phyloP scores from a whole-genome alignment of 2,888 invertebrate species.

The Drosophila atripex region DNA sequence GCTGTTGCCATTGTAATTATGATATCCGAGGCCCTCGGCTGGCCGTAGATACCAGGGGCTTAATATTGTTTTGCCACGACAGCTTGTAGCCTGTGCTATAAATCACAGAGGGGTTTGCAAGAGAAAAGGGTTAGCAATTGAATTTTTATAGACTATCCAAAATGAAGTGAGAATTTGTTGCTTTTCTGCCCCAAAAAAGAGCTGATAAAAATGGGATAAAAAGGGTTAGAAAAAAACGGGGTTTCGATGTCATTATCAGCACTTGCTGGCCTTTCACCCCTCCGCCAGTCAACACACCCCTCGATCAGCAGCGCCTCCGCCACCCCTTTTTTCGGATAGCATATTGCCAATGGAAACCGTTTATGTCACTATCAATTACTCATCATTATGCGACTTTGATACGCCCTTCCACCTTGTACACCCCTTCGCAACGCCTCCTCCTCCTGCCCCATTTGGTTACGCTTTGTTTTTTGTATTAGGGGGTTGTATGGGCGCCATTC shows the following conservation, averaged over 20 bases:
- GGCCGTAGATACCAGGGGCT: constrained; percentile 77
- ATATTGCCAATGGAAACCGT: constrained; percentile 51
- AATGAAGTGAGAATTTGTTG: constrained; percentile 67
- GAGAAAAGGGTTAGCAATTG: constrained; percentile 51
- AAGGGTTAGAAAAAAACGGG: constrained; percentile 37
- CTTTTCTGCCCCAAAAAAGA: constrained; percentile 53
- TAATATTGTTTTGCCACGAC: constrained; percentile 68
- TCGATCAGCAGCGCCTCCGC: constrained; percentile 9
- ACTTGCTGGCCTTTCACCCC: constrained; percentile 60
- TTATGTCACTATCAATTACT: constrained; percentile 80
- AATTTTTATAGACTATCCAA: constrained; percentile 69
- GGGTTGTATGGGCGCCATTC: constrained; percentile 36
- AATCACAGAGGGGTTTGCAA: constrained; percentile 53
- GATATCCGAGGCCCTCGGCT: constrained; percentile 62
- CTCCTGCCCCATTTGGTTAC: constrained; percentile 40
- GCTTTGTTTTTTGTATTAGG: constrained; percentile 46
- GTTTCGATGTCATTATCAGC: constrained; percentile 70
- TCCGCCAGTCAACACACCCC: constrained; percentile 17
- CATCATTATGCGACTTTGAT: constrained; percentile 64
- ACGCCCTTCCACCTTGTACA: constrained; percentile 43
- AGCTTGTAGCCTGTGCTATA: constrained; percentile 67
- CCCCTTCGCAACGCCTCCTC: constrained; percentile 12
- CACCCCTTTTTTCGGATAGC: constrained; percentile 26
- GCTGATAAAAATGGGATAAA: constrained; percentile 25
- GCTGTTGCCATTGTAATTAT: constrained; percentile 66